Conservation (phyloP, 1,140 invertebrate species). For the Triops cancriformis region DNA sequence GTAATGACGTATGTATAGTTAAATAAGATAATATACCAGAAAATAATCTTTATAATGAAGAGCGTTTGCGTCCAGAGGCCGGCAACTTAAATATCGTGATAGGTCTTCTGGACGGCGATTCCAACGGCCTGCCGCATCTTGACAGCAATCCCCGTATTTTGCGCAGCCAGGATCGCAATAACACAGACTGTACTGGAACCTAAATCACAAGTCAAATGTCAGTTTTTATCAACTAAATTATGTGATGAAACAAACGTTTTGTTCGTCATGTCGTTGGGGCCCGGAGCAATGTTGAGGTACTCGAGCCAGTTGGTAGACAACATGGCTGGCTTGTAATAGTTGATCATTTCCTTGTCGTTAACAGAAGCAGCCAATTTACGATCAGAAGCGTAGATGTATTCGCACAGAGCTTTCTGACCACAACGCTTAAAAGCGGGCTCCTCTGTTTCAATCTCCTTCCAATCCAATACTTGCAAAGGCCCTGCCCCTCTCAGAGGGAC, state of each 20-base stretch:
- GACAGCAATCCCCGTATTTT: conserved; percentile 28
- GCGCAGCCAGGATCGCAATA: conserved; percentile 25
- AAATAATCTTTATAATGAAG: background rate
- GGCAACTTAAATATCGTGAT: background rate
- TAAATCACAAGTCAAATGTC: background rate
- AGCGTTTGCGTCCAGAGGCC: background rate
- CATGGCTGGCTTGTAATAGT: background rate
- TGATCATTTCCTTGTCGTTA: background rate
- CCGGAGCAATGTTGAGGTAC: background rate
- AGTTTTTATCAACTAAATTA: background rate
- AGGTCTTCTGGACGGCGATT: background rate
- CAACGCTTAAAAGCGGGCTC: background rate
- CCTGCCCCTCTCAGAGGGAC: background rate
- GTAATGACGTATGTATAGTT: background rate
- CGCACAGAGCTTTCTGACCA: conserved; percentile 4
- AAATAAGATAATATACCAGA: background rate
- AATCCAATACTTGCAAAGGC: background rate
- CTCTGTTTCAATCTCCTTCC: conserved; percentile 3
- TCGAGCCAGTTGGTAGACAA: background rate
- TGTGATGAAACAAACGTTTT: background rate
- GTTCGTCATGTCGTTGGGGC: background rate
- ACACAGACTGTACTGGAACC: background rate
- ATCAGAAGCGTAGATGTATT: background rate
- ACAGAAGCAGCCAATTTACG: background rate
- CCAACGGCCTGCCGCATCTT: conserved; percentile 24